Base-by-base conservation (phyloP, 2,888 invertebrate genomes). In the Salticus scenicus region DNA sequence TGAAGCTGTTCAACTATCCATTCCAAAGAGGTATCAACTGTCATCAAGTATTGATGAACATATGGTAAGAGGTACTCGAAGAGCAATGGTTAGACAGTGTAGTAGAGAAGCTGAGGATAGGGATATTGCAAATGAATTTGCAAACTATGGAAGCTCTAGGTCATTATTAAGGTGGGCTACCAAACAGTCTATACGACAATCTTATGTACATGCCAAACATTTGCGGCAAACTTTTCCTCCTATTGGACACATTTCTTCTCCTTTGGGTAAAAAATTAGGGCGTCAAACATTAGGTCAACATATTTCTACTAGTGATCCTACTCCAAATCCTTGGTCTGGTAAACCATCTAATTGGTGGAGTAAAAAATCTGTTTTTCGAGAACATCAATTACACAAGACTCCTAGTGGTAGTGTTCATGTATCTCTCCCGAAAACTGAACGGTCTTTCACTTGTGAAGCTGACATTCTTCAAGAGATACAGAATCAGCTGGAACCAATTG, bases 391-490 rank as follows among this genome's bases (percentile, higher is more conserved):
- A 27, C 91, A 91, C 81, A 91, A 91, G 81, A 91, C 91, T 20
- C 91, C 91, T 5, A 90, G 90, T 84, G 92, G 92, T 57, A 91
- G 92, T 70, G 92, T 95, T 83, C 96, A 96, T 91, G 94, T 96
- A 0, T 94, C 95, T 28, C 91, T 96, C 30, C 95, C 96, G 0
- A 94, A 95, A 10, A 94, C 95, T 63, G 74, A 78, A 70, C 96
- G 96, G 90, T 95, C 95, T 0, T 94, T 95, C 89, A 91, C 96
- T 69, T 95, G 96, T 89, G 94, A 95, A 0, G 94, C 94, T 67
- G 94, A 95, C 77, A 96, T 97, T 87, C 93, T 97, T 14, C 73
- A 95, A 88, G 92, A 96, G 89, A 93, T 97, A 0, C 96, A 95
- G 90, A 94, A 95, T 89, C 94, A 95, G 0, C 95, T 96, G 5